Evolutionary conservation across 2,888 invertebrate genomes (phyloP), one percentile per base, ranked within the genome.

Genomic region (Dioctria linearis): DNA sequence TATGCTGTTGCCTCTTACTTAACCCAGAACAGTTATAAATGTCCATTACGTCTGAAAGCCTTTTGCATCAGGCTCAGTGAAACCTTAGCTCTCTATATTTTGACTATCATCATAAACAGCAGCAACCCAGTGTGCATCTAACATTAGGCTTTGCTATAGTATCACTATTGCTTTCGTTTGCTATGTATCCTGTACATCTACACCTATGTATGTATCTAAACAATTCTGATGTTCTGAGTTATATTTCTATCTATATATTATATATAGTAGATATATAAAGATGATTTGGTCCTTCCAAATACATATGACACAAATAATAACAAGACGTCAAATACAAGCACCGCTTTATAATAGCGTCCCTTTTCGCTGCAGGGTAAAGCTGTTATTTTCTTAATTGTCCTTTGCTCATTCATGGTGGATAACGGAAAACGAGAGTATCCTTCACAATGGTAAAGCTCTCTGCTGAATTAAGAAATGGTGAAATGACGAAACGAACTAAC

Each of bases 351-450:
- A 54, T 11, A 4, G 54, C 54, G n/a, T 54, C 54, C 54, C 11
- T 54, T 54, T 54, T 54, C 9, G 25, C 11, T n/a, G 8, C 1
- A n/a, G 54, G n/a, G 54, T 4, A n/a, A 54, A 54, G n/a, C 11
- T 54, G 54, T 54, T 54, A 54, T 54, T 54, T 54, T 54, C 54
- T 54, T 54, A 54, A 54, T 54, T 54, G 54, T 6, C 8, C 54
- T 11, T n/a, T n/a, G 54, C 54, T 54, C n/a, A 54, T 54, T 54
- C 54, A 8, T n/a, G 8, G 25, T 25, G 25, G 54, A 4, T n/a
- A 54, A 11, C 54, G 11, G 11, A 54, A 54, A 54, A 6, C 54
- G 11, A n/a, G 54, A 54, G 54, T n/a, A 54, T 54, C 11, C 54
- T 54, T 11, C 54, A 54, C 9, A 54, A 54, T 11, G 1, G 54